Conservation (phyloP, 2,113 vertebrate species). For the Osmerus eperlanus region DNA sequence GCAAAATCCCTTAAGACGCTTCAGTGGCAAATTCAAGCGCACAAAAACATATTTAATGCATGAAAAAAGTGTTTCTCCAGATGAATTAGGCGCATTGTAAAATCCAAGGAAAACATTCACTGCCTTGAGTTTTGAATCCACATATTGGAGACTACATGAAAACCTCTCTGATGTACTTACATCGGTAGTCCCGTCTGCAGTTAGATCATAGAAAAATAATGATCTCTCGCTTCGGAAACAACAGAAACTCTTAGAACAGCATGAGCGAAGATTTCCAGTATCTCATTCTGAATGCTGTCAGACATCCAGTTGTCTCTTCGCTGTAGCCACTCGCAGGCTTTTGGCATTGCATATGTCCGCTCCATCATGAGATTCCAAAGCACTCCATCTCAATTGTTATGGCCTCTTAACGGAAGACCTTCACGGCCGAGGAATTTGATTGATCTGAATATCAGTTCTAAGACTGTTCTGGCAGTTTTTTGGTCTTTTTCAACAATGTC, state of each 20-base stretch:
- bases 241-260: not conserved
- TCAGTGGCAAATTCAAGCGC: not conserved
- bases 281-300: constrained; percentile 29
- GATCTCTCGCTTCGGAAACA: not conserved
- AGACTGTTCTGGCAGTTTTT: no score
- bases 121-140: not conserved
- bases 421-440: no score
- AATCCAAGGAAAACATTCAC: not conserved
- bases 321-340: constrained; percentile 18
- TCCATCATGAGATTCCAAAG: constrained; percentile 24
- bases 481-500: no score
- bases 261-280: constrained; percentile 12
- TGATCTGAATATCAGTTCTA: no score
- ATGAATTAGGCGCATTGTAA: constrained; percentile 10
- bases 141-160: constrained; percentile 1
- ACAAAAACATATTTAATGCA: not conserved
- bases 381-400: constrained; percentile 10
- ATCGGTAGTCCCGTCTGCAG: constrained; percentile 17
- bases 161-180: constrained; percentile 15
- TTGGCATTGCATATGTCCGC: not conserved
- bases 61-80: constrained; percentile 21
- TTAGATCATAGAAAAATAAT: not conserved
- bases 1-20: not conserved
- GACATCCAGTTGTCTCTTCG: constrained; percentile 30
- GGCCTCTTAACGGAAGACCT: not conserved